Evolutionary conservation across 2,888 invertebrate species (phyloP), one percentile per base, ranked within the genome.

Genomic region (Lithosia quadra): DNA sequence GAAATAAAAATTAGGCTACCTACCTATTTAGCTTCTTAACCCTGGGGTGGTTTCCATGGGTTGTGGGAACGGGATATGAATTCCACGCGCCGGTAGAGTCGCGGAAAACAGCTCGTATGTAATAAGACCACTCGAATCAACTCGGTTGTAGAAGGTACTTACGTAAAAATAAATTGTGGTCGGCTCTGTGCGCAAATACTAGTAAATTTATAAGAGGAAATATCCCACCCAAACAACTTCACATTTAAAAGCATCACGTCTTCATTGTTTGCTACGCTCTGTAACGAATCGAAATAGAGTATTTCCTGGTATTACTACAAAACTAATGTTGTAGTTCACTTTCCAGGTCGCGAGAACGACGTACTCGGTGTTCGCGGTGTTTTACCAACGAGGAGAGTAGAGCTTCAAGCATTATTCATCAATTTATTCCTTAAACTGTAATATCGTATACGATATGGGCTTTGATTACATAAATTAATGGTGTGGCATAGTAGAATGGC

Each of bases 301-400:
- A 22, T 53, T 9, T 56, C 21, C 11, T 39, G 18, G 49, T 49
- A 49, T 49, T 21, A 10, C 18, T 2, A 22, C 1, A 66, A 62
- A 67, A 55, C 63, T 15, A 56, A 61, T 13, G 36, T 13, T 60
- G 24, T 11, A 2, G 49, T 24, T 43, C 22, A 22, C 67, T 68
- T 80, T 87, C 82, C 85, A 94, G 94, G 93, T 93, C 39, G 91
- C 92, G 58, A 88, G 91, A 79, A 91, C 89, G 89, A 94, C 93
- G 39, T 93, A 94, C 79, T 94, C 93, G 2, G 82, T 94, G 24
- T 92, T 93, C 73, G 94, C 93, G n/a, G 94, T 93, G 63, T 92
- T 94, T 81, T 94, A 94, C 71, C 89, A 92, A 73, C 85, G 90
- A 75, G 87, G 90, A 28, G 85, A 78, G 68, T 86, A 76, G 83